Base-by-base conservation (phyloP, 2,888 invertebrate genomes). In the Caenorhabditis imperialis region DNA sequence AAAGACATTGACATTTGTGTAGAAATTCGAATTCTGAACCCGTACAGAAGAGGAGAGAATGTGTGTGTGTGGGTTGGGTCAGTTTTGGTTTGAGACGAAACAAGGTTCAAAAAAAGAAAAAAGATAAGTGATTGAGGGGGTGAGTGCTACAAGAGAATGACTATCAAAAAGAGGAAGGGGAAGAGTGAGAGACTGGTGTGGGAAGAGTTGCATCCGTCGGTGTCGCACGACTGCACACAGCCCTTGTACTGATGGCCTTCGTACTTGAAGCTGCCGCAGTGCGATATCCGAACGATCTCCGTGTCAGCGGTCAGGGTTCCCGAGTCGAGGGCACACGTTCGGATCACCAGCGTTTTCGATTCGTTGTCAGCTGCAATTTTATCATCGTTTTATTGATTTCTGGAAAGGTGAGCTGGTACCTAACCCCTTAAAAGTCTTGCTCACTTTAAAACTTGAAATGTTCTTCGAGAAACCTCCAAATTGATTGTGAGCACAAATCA, bases 251-350 rank as follows among this genome's bases (percentile, higher is more conserved):
- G 83, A 50, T 75, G 62, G 23, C 81, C 83, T 62, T 86, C 83
- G 88, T 94, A 96, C 89, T 93, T 93, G 90, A 97, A 95, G 81
- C 94, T 92, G 30, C 97, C 97, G 89, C 97, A 97, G 89, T 97
- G 96, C n/a, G 95, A 95, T 93, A 95, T 95, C 80, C 97, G 91
- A 55, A 96, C 94, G 73, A 97, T 93, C 90, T 97, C 97, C 0
- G 96, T 96, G 89, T 97, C 96, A 0, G 95, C 95, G 60, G 96
- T 97, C 51, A 94, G 92, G 0, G 95, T 95, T 1, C 97, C 96
- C 81, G 95, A 95, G 90, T 97, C 97, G 84, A 96, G 90, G 0
- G 96, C 96, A 90, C 97, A 97, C 61, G 94, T 94, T 20, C 97
- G 91, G n/a, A 97, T 93, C 3, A 94, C 93, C 84, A 96, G 92